Percentiles rank a stretch among this genome's conserved stretches.
Conservation (phyloP, 2,113 vertebrate genomes). For the Panthera leo region DNA sequence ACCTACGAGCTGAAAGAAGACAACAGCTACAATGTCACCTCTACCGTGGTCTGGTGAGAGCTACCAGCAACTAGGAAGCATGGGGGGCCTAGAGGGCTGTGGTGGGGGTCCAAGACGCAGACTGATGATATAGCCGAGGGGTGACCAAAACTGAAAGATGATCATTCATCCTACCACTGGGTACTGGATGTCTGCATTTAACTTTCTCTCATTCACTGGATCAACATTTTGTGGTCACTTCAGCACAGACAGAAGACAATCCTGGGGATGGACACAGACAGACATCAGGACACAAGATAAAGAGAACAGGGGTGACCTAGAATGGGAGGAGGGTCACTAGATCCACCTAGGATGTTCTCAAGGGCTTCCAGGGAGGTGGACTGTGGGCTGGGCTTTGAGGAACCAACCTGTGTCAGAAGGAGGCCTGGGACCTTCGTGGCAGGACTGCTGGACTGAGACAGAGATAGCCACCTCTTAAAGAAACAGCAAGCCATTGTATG, state of each 20-base stretch:
- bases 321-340: neutral
- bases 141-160: neutral
- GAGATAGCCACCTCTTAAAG: neutral
- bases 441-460: neutral
- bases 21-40: slow-evolving; percentile 85
- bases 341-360: neutral
- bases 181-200: accelerated
- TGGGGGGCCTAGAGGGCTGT: neutral
- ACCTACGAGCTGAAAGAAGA: slow-evolving; percentile 70
- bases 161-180: neutral
- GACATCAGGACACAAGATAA: too few relatives aligned
- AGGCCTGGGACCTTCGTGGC: accelerated
- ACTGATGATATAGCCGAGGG: neutral
- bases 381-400: neutral
- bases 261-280: neutral
- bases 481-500: accelerated
- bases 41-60: slow-evolving; percentile 81
- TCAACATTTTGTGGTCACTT: neutral
- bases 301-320: neutral
- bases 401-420: neutral
- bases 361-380: neutral
- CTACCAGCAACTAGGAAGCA: neutral
- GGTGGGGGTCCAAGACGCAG: neutral
- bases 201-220: too few relatives aligned
- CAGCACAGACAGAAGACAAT: neutral